Evolutionary conservation across 2,113 vertebrate species (phyloP).

Genomic region (Dipodomys spectabilis): DNA sequence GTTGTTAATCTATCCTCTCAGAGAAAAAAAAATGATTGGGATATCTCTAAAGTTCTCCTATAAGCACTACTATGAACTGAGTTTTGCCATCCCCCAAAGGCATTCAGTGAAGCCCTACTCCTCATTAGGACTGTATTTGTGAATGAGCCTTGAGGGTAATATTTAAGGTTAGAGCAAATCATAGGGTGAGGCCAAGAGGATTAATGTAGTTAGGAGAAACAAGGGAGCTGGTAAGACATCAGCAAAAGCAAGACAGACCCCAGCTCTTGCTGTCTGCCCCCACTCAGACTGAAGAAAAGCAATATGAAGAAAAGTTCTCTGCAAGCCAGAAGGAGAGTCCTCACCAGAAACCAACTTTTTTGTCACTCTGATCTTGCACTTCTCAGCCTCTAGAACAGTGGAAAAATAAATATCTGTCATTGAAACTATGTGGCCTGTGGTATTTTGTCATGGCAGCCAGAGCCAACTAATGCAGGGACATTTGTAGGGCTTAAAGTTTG

Average conservation of each 20-base stretch:
- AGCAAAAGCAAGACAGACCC: no score
- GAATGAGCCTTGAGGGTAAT: background rate
- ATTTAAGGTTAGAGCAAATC: background rate
- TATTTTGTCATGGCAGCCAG: conserved; percentile 13
- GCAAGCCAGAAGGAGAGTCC: background rate
- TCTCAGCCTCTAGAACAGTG: background rate
- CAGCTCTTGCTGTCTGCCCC: background rate
- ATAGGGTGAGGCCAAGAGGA: background rate
- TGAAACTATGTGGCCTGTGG: background rate
- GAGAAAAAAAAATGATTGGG: background rate
- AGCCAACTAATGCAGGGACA: background rate
- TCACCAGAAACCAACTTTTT: background rate
- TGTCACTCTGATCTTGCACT: background rate
- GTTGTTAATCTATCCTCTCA: background rate
- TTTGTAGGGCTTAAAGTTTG: conserved; percentile 12
- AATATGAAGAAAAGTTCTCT: background rate
- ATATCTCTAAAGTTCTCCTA: background rate
- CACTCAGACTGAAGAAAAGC: background rate
- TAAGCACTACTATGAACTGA: background rate
- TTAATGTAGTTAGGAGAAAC: background rate
- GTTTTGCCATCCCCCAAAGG: background rate
- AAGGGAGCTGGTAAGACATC: background rate
- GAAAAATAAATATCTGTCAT: background rate
- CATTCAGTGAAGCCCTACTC: background rate
- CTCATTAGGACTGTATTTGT: background rate